phyloP scores from a whole-genome alignment of 1,140 invertebrate genomes.

The Goniozus legneri region DNA sequence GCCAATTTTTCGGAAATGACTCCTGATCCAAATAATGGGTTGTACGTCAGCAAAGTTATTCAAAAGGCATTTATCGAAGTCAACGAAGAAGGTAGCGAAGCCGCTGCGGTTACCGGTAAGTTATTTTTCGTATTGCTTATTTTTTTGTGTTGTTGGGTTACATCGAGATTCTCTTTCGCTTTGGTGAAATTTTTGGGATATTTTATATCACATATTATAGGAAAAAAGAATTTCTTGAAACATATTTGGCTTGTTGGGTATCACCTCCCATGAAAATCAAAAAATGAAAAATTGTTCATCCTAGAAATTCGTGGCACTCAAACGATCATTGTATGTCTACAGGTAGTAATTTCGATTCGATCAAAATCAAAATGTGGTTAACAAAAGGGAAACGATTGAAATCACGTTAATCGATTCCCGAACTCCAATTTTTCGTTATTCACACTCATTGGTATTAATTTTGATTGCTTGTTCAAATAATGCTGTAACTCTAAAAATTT shows the following conservation, averaged over 20 bases:
- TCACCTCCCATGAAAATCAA: neutral
- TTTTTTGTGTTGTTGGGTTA: neutral
- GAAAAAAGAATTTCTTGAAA: neutral
- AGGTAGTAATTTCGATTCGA: neutral
- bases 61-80: conserved; percentile 72
- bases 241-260: neutral
- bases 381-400: neutral
- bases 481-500: too few species aligned
- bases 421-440: too few species aligned
- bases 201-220: neutral
- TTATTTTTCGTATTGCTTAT: conserved; percentile 7
- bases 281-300: neutral
- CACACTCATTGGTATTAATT: too few species aligned
- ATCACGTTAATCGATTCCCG: too few species aligned
- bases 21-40: conserved; percentile 26
- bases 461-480: too few species aligned
- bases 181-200: neutral
- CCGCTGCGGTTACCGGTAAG: conserved; percentile 68
- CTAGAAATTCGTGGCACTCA: too few species aligned
- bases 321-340: neutral
- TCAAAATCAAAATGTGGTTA: neutral
- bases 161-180: neutral
- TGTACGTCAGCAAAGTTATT: conserved; percentile 55
- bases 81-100: conserved; percentile 71
- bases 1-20: conserved; percentile 58